phyloP scores from a whole-genome alignment of 2,797 vertebrate genomes.

The Siniperca scherzeri region DNA sequence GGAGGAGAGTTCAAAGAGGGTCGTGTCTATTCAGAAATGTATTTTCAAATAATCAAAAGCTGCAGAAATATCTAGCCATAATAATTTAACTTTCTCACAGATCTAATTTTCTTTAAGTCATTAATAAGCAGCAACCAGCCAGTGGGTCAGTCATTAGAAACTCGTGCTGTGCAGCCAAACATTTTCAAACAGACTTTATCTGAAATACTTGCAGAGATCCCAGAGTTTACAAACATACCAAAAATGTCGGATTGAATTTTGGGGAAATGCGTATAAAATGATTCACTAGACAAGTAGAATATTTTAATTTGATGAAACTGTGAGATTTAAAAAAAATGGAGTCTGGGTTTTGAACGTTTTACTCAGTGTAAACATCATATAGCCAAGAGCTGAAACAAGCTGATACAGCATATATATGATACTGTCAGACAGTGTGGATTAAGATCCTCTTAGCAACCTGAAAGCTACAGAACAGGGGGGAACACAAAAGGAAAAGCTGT shows the following conservation, averaged over 20 bases:
- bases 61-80: not conserved
- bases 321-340: not conserved
- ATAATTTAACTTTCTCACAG: not conserved
- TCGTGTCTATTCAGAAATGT: not conserved
- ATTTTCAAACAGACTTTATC: not conserved
- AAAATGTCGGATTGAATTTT: not conserved
- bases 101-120: not conserved
- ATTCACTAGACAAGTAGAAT: not conserved
- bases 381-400: not conserved
- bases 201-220: not conserved
- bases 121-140: not conserved
- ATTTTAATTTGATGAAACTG: not conserved
- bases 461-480: not conserved
- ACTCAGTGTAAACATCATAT: too few relatives aligned
- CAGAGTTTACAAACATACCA: not conserved
- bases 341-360: not conserved
- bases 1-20: not conserved
- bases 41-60: slow-evolving; percentile 1
- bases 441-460: not conserved
- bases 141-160: not conserved
- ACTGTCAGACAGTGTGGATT: not conserved
- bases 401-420: not conserved
- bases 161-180: not conserved
- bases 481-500: not conserved
- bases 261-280: not conserved